These are phyloP conservation scores for Henicopernis longicauda DNA, from an alignment of 2,113 vertebrate species.

Conservation along the genomic window DNA sequence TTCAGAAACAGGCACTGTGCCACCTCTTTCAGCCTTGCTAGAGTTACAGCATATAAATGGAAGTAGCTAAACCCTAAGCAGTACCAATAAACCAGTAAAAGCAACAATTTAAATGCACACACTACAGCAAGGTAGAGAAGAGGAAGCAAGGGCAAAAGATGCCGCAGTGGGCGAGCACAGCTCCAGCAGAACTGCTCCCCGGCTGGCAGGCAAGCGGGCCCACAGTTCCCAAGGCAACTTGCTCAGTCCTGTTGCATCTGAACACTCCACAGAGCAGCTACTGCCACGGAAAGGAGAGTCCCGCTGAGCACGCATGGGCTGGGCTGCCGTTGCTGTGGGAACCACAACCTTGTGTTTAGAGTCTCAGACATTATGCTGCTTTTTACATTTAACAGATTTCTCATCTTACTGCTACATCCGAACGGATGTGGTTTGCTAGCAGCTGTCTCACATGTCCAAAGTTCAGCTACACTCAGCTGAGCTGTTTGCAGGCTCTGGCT, in stretches of 20 bases:
- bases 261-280: not conserved
- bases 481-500: not conserved
- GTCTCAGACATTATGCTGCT: not conserved
- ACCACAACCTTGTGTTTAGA: not conserved
- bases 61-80: not conserved
- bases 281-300: not conserved
- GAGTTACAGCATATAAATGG: not conserved
- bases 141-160: not conserved
- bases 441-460: not conserved
- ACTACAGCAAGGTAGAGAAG: not conserved
- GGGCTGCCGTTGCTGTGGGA: constrained; percentile 66
- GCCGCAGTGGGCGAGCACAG: not conserved
- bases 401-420: not conserved
- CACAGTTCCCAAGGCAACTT: constrained; percentile 64
- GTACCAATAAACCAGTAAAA: not conserved
- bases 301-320: constrained; percentile 8
- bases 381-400: not conserved
- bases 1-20: not conserved
- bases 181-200: not conserved
- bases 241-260: constrained; percentile 5
- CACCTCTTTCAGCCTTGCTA: not conserved
- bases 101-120: not conserved
- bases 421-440: not conserved
- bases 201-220: not conserved
- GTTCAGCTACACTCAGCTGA: not conserved